Evolutionary conservation across 2,797 vertebrate species (phyloP).

Genomic region (Pipistrellus pipistrellus): DNA sequence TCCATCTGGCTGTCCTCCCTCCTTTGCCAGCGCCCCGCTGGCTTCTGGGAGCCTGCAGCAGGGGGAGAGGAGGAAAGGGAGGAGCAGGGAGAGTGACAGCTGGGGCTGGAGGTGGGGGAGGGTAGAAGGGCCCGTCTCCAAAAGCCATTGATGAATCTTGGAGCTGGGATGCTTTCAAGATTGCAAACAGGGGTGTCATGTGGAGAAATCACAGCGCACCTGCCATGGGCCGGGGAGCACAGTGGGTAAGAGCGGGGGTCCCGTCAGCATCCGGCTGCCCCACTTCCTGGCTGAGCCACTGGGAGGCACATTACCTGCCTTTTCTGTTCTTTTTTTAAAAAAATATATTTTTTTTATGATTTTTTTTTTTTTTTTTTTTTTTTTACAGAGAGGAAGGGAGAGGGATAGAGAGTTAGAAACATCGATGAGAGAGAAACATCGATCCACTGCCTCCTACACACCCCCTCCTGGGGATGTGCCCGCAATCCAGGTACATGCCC

Average conservation of each 20-base stretch:
- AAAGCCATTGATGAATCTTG: constrained; percentile 9
- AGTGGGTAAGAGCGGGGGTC: fast-evolving
- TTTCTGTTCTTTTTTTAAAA: not conserved
- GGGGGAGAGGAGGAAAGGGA: not conserved
- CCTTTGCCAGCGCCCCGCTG: not conserved
- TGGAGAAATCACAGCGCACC: fast-evolving
- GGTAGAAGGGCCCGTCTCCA: not conserved
- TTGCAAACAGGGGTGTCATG: not conserved
- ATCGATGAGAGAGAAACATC: too few relatives aligned
- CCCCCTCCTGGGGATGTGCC: too few relatives aligned
- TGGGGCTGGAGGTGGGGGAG: not conserved
- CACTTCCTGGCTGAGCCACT: not conserved
- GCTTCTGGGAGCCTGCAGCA: not conserved
- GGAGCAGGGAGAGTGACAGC: not conserved
- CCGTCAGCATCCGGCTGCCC: fast-evolving
- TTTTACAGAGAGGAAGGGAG: too few relatives aligned
- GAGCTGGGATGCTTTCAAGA: not conserved
- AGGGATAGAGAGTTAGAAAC: too few relatives aligned
- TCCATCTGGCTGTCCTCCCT: constrained; percentile 46
- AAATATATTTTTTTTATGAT: too few relatives aligned
- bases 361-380: too few relatives aligned
- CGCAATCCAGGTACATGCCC: too few relatives aligned
- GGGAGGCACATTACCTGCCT: not conserved
- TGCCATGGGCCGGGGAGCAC: fast-evolving
- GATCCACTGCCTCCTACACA: too few relatives aligned